Percentiles rank a stretch among this genome's conserved stretches.
Conservation (phyloP, 1,140 invertebrate species). For the Callitettix versicolor region DNA sequence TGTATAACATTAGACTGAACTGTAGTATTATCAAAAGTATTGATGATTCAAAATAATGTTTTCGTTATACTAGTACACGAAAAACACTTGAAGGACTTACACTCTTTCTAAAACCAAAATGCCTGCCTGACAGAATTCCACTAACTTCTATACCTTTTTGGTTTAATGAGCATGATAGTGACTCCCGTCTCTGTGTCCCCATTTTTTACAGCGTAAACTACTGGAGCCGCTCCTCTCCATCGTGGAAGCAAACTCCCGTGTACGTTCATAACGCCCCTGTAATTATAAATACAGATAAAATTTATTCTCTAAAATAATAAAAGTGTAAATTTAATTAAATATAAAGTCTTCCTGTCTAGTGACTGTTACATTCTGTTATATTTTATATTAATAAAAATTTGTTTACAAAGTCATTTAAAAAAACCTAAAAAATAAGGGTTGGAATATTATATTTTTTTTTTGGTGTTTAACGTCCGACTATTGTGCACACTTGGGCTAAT, state of each 20-base stretch:
- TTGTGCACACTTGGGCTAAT: too few species aligned
- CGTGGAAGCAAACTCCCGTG: conserved; percentile 84
- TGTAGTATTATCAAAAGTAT: too few species aligned
- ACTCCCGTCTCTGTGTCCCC: conserved; percentile 76
- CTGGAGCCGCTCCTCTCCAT: conserved; percentile 86
- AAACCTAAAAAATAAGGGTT: background rate
- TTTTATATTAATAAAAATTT: too few species aligned
- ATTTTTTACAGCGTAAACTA: conserved; percentile 70
- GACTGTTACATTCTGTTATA: too few species aligned
- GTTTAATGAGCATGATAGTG: conserved; percentile 78
- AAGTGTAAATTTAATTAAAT: conserved; percentile 10
- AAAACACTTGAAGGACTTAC: too few species aligned
- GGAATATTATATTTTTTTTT: background rate
- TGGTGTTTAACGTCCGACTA: too few species aligned
- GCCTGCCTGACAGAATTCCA: too few species aligned
- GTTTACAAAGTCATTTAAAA: conserved; percentile 9
- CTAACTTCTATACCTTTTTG: conserved; percentile 52
- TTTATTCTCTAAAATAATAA: conserved; percentile 1
- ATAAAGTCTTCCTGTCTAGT: background rate
- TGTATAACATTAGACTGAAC: too few species aligned
- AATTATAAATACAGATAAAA: conserved; percentile 29
- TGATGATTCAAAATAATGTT: too few species aligned
- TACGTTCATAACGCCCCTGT: conserved; percentile 82
- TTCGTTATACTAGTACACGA: too few species aligned
- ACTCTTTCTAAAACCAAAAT: too few species aligned